Conservation (phyloP, 2,888 invertebrate species). For the Cataglyphis cursor region DNA sequence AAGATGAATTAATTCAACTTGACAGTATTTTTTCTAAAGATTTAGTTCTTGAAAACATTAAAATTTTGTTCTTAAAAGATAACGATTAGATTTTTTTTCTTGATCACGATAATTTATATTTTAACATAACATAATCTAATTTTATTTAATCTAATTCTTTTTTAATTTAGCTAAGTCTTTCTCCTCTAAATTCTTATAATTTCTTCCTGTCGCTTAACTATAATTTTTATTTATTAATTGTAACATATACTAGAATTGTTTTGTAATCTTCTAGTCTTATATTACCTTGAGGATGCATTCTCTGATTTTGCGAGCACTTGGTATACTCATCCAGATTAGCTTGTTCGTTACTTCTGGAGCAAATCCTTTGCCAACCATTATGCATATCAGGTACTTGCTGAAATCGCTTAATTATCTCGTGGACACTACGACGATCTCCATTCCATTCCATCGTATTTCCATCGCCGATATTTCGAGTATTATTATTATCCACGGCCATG, state of each 20-base stretch:
- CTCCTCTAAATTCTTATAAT: background rate
- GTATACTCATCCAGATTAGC: conserved; percentile 79
- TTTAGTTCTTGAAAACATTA: background rate
- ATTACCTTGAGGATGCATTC: conserved; percentile 80
- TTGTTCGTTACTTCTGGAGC: conserved; percentile 79
- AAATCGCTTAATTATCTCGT: conserved; percentile 85
- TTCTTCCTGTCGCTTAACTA: background rate
- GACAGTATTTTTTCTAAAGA: background rate
- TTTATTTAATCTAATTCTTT: background rate
- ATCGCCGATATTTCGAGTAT: conserved; percentile 71
- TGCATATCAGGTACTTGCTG: conserved; percentile 83
- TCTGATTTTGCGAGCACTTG: conserved; percentile 79
- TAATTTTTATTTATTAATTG: background rate
- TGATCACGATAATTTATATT: background rate
- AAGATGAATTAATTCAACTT: background rate
- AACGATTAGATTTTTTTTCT: background rate
- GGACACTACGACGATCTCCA: conserved; percentile 82
- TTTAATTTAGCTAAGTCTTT: background rate
- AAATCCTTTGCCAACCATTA: conserved; percentile 79
- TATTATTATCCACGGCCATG: conserved; percentile 74
- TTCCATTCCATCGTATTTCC: conserved; percentile 77
- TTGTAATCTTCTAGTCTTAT: conserved; percentile 31
- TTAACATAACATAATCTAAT: background rate
- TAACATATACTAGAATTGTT: background rate
- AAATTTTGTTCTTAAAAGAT: background rate